Base-by-base conservation (phyloP, 2,797 vertebrate genomes). In the Myiothlypis coronata region DNA sequence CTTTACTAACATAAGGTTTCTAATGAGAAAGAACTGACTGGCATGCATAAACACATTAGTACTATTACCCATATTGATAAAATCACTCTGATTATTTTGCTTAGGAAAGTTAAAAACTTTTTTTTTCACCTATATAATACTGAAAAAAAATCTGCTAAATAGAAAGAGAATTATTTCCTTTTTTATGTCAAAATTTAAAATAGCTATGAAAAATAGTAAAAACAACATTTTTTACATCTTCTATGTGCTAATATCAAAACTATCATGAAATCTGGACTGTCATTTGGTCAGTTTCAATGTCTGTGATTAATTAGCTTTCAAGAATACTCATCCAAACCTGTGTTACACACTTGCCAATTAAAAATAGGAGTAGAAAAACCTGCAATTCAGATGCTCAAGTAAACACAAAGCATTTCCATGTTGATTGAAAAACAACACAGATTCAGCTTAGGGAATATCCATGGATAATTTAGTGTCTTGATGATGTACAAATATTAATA, bases 1-100 rank as follows among this genome's bases (percentile, higher is more conserved):
- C 53, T 78, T 87, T 47, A 69, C 32, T 75, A 74, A 68, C 35
- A 39, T 32, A 65, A 89, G 53, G 61, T n/a, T 91, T 64, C 12
- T 93, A 93, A 94, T 94, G 81, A 93, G 75, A 87, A 12, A 53
- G 43, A 60, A 43, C 55, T 83, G 78, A 85, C 63, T 83, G 47
- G 32, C 72, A 78, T 88, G 65, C 52, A 75, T 59, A 83, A 96
- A 83, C 28, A 83, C 24, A 55, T 65, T 83, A 91, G 41, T n/a
- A 24, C 28, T 91, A 37, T 77, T 61, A 77, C 11, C 13, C 19
- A 23, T 61, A 55, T n/a, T 68, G 15, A 50, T 85, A 71, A 83
- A 91, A 86, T 71, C 72, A 72, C 32, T 53, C 74, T 71, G 30
- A 80, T 75, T 80, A 59, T 61, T 78, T 59, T 83, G 27, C 43